phyloP scores from a whole-genome alignment of 2,797 vertebrate genomes.

The Micropoecilia bifurca region DNA sequence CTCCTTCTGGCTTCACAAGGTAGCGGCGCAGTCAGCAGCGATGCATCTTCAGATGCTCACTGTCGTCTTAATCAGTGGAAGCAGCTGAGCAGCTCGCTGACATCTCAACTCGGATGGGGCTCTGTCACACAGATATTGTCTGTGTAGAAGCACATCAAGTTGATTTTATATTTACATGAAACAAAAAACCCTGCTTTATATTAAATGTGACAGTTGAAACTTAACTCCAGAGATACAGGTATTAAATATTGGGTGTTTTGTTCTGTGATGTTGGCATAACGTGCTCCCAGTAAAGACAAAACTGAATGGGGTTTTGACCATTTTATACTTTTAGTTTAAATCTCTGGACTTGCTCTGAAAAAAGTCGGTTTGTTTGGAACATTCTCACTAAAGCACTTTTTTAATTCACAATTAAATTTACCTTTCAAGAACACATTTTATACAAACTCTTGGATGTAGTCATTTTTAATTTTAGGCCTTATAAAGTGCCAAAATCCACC shows the following conservation, averaged over 20 bases:
- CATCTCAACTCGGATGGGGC: constrained; percentile 44
- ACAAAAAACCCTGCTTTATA: background rate
- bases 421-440: background rate
- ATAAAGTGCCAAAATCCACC: background rate
- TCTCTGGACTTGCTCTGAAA: background rate
- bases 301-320: background rate
- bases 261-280: background rate
- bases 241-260: background rate
- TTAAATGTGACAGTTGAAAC: constrained; percentile 9
- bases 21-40: constrained; percentile 12
- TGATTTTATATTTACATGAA: constrained; percentile 11
- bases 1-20: constrained; percentile 3
- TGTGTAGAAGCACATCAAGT: background rate
- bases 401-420: background rate
- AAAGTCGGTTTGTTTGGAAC: background rate
- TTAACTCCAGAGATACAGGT: too few species aligned
- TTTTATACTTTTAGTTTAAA: background rate
- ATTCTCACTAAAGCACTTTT: background rate
- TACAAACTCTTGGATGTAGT: background rate
- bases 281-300: background rate
- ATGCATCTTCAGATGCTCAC: constrained; percentile 17
- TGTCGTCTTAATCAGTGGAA: constrained; percentile 24
- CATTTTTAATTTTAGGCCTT: background rate
- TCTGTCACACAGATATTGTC: constrained; percentile 16
- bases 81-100: constrained; percentile 33